Evolutionary conservation across 1,140 invertebrate genomes (phyloP), one percentile per base, ranked within the genome.

Genomic region (Diplogasteroides magnus): DNA sequence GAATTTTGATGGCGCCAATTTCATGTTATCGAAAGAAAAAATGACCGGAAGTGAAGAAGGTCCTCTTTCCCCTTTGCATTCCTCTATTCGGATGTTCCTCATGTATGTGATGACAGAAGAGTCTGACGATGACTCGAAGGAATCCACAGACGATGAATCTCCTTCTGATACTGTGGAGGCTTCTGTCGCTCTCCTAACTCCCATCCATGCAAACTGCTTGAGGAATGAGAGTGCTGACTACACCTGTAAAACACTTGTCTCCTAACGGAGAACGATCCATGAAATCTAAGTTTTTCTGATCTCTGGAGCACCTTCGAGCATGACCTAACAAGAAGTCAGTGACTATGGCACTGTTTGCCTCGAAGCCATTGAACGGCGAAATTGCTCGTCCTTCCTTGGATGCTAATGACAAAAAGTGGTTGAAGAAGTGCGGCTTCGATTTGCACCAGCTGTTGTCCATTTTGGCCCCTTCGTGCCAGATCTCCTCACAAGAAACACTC

Each of bases 401-500:
- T 56, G 15, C 15, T 56, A 56, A n/a, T 15, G 55, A 15, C 55
- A 48, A 11, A 6, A 48, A 48, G 37, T 11, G 19, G 6, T 19
- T 11, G 37, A 48, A 19, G 19, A 48, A 48, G 37, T 11, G 6
- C 37, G 19, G 19, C 29, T 68, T n/a, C 70, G 72, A 69, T 63
- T 75, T 2, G 67, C 74, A 26, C 74, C 74, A 14, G 74, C 74
- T 25, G 67, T 67, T 14, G 72, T 74, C 64, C 59, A 72, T 2
- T 72, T 72, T 15, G 72, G 37, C 19, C n/a, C 58, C 31, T 75
- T 72, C 61, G 59, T 72, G 25, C 59, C 65, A 1, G 74, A 75
- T 55, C 72, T 74, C n/a, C 72, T 75, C 0, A 69, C 74, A 57
- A 72, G 74, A 66, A 72, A 75, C 48, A 75, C 74, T 55, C 74